Percentiles rank a stretch among this genome's conserved stretches.
phyloP scores from a whole-genome alignment of 2,888 invertebrate species.

The Biston betularia region DNA sequence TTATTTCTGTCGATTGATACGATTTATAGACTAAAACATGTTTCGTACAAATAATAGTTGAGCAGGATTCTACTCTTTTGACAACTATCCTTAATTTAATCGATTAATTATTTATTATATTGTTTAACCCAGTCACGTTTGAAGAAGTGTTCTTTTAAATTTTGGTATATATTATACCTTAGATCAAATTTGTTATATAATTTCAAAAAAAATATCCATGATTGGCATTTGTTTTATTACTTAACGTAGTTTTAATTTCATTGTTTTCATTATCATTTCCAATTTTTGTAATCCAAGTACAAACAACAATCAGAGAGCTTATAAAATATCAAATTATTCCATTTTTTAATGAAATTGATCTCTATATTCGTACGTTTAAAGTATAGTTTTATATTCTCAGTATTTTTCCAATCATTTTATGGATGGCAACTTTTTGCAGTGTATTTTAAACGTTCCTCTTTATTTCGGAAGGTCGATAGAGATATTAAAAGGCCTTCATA shows the following conservation, averaged over 20 bases:
- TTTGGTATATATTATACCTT: no score
- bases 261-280: conserved; percentile 47
- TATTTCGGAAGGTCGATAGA: conserved; percentile 35
- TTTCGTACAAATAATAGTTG: neutral
- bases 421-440: conserved; percentile 33
- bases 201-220: neutral
- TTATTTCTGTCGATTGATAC: no score
- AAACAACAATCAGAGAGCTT: conserved; percentile 27
- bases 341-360: conserved; percentile 56
- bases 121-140: conserved; percentile 1
- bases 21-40: neutral
- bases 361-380: conserved; percentile 51
- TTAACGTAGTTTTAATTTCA: conserved; percentile 25
- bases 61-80: conserved; percentile 1
- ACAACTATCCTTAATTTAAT: neutral
- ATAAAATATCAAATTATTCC: conserved; percentile 42
- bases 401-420: conserved; percentile 53
- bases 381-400: conserved; percentile 52
- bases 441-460: conserved; percentile 37
- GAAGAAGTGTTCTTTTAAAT: neutral
- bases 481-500: conserved; percentile 34
- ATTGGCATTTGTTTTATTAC: neutral
- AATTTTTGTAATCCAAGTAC: conserved; percentile 16
- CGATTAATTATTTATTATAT: neutral
- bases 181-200: no score